Evolutionary conservation across 2,113 vertebrate species (phyloP).

Genomic region (Ifrita kowaldi): DNA sequence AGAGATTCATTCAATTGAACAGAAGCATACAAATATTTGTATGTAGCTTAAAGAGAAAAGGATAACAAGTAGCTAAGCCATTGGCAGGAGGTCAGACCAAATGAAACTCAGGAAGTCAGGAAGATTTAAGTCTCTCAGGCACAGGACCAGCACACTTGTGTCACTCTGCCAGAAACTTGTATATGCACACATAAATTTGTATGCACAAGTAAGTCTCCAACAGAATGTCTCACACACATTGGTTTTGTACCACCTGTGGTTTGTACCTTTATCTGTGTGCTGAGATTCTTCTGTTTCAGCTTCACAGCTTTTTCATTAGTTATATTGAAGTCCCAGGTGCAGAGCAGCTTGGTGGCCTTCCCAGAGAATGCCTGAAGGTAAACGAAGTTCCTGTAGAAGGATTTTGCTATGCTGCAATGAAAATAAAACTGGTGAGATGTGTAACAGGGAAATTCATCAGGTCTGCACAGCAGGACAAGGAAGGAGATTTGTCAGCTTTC

Average conservation of each 20-base stretch:
- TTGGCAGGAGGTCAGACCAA: not conserved
- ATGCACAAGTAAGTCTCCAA: not conserved
- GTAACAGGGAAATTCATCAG: not conserved
- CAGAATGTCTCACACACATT: not conserved
- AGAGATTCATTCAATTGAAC: not conserved
- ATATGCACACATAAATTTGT: not conserved
- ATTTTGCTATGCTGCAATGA: slow-evolving; percentile 81
- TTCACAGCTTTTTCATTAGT: slow-evolving; percentile 84
- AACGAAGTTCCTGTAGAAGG: slow-evolving; percentile 83
- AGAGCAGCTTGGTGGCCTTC: slow-evolving; percentile 83
- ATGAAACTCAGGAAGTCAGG: not conserved
- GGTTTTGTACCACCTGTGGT: not conserved
- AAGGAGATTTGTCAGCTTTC: not conserved
- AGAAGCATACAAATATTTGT: not conserved
- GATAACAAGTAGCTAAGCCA: not conserved
- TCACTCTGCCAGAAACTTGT: not conserved
- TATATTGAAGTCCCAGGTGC: slow-evolving; percentile 91
- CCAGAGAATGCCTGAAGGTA: slow-evolving; percentile 61
- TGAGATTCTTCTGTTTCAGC: slow-evolving; percentile 85
- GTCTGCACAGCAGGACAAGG: not conserved
- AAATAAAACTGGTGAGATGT: not conserved
- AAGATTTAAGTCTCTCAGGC: not conserved
- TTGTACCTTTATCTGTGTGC: slow-evolving; percentile 87
- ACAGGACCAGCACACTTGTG: not conserved
- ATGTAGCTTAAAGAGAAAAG: not conserved